Evolutionary conservation across 1,140 invertebrate species (phyloP).

Genomic region (Spodoptera litura): DNA sequence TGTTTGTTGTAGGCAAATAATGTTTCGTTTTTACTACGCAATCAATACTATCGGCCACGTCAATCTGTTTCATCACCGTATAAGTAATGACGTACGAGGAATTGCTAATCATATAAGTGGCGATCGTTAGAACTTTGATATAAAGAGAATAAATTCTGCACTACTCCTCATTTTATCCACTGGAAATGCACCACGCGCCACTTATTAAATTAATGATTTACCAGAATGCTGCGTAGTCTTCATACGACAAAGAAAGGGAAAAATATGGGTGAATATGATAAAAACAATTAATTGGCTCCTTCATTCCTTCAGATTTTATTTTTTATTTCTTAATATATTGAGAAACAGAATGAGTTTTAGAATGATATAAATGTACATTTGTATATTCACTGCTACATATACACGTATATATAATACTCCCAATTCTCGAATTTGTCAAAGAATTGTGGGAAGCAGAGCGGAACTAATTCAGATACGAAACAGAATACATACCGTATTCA

Average conservation of each 20-base stretch:
- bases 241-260: too few species aligned
- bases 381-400: too few species aligned
- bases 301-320: too few species aligned
- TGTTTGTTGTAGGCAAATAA: slow-evolving; percentile 12
- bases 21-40: slow-evolving; percentile 22
- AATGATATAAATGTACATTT: too few species aligned
- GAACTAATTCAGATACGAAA: slow-evolving; percentile 14
- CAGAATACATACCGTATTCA: slow-evolving; percentile 24
- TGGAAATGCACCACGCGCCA: too few species aligned
- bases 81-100: neutral
- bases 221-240: too few species aligned
- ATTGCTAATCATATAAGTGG: neutral
- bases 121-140: neutral
- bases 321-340: too few species aligned
- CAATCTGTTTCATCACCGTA: neutral
- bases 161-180: too few species aligned
- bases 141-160: neutral
- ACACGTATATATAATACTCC: neutral
- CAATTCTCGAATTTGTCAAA: slow-evolving; percentile 14
- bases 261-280: too few species aligned
- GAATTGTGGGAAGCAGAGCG: slow-evolving; percentile 5
- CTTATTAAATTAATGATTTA: too few species aligned
- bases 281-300: too few species aligned
- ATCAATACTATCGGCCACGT: neutral
- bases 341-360: too few species aligned